Percentiles rank a stretch among this genome's conserved stretches.
These are phyloP conservation scores for Drosophila willistoni DNA, from an alignment of 1,140 invertebrate species.

Conservation along the genomic window DNA sequence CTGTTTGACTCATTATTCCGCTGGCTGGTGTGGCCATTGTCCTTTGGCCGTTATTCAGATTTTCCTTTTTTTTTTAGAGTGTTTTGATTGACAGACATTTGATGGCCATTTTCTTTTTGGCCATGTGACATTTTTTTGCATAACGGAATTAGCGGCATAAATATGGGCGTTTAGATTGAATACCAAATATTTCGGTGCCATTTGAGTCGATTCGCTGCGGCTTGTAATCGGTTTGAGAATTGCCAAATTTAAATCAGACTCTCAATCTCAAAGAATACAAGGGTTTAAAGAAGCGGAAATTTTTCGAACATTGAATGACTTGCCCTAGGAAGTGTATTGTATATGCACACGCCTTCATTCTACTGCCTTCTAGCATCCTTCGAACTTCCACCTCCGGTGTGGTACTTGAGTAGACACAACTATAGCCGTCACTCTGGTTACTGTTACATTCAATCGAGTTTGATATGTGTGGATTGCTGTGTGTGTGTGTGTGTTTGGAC, in stretches of 20 bases:
- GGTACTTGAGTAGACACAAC: conserved; percentile 14
- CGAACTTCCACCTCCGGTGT: conserved; percentile 28
- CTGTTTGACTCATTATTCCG: conserved; percentile 10
- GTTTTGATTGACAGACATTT: not conserved
- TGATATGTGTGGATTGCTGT: conserved; percentile 34
- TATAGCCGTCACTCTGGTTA: conserved; percentile 37
- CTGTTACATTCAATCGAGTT: conserved; percentile 46
- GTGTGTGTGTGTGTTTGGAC: conserved; percentile 42
- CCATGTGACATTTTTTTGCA: conserved; percentile 47
- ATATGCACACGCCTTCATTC: not conserved
- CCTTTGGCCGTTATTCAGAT: not conserved
- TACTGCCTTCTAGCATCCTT: conserved; percentile 5
- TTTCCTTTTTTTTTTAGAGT: not conserved
- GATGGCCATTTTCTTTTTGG: not conserved
- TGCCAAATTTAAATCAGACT: not conserved
- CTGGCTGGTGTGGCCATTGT: not conserved
- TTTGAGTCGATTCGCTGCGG: conserved; percentile 6
- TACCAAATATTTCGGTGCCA: not conserved
- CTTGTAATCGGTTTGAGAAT: not conserved
- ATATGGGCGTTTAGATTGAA: conserved; percentile 35
- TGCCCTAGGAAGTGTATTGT: conserved; percentile 36
- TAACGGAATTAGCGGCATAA: conserved; percentile 49
- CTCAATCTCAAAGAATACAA: conserved; percentile 2
- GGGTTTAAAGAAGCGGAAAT: conserved; percentile 51
- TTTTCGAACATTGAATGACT: conserved; percentile 31